Base-by-base conservation (phyloP, 2,888 invertebrate genomes). In the Rhingia rostrata region DNA sequence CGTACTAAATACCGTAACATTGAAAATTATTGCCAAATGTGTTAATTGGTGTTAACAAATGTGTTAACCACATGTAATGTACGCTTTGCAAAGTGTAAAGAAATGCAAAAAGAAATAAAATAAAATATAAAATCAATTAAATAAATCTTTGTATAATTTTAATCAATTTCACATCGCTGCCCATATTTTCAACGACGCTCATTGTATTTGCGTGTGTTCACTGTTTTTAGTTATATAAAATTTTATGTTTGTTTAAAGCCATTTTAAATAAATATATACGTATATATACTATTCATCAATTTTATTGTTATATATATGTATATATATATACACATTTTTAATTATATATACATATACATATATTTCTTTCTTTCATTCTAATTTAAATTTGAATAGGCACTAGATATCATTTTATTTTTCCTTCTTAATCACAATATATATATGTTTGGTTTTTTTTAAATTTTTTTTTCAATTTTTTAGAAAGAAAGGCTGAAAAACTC, bases 361-460 rank as follows among this genome's bases (percentile, higher is more conserved):
- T 33, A 51, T 69, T 14, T 41, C 30, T 49, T 39, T 56, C 22
- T 56, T 64, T 63, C 37, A 32, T 82, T 30, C 35, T 69, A 79
- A 79, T 83, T 83, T 66, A 67, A 82, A 79, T 84, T 69, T 74
- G 83, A 79, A 84, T 84, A 84, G 83, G 83, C 83, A 84, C 83
- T 84, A 84, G 79, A 84, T 84, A 79, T 84, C 53, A 69, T 73
- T 69, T 73, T 39, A 22, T 69, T 41, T 63, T 14, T 47, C 37
- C 39, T 58, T 43, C 51, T 66, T 6, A 30, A 35, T 41, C 41
- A 43, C 56, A 58, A 14, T n/a, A 14, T 41, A 41, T 41, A 41
- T 41, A 9, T 49, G 22, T 9, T 4, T 49, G 47, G 63, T 75
- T 37, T 22, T 41, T 53, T 56, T 66, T 51, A 32, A 4, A 12